Evolutionary conservation across 2,797 vertebrate species (phyloP).

Genomic region (Gymnopithys bicolor): DNA sequence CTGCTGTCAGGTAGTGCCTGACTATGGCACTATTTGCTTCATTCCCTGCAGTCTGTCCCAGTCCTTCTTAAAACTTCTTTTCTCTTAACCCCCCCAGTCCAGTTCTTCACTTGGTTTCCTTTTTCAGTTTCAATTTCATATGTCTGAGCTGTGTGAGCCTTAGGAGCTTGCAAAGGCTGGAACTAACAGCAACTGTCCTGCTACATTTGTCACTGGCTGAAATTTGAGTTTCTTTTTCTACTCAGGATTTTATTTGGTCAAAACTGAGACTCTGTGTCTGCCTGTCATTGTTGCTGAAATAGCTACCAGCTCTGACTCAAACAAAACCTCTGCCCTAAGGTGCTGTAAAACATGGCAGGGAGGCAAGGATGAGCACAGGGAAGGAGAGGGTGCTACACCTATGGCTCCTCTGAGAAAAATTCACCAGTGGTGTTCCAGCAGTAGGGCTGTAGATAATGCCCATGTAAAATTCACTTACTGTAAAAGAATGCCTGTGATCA

Average conservation of each 20-base stretch:
- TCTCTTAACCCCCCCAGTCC: background rate
- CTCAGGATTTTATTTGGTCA: background rate
- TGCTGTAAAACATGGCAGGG: background rate
- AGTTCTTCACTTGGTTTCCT: background rate
- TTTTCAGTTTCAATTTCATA: background rate
- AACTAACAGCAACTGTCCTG: background rate
- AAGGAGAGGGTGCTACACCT: background rate
- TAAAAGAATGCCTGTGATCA: slow-evolving; percentile 43
- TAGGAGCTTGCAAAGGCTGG: background rate
- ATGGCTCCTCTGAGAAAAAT: background rate
- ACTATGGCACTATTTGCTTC: background rate
- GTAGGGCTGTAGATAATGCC: slow-evolving; percentile 6
- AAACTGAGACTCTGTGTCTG: background rate
- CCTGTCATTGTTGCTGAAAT: background rate
- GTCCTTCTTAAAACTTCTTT: background rate
- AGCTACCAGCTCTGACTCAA: background rate
- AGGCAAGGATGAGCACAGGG: background rate
- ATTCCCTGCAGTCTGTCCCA: background rate
- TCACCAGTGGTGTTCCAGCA: background rate
- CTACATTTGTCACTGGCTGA: background rate
- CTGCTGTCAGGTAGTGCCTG: background rate
- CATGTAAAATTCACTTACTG: slow-evolving; percentile 45
- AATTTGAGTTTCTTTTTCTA: background rate
- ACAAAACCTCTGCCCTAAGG: background rate
- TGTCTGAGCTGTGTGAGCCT: background rate